Conservation (phyloP, 2,797 vertebrate genomes). For the Coccyzus lansbergi region DNA sequence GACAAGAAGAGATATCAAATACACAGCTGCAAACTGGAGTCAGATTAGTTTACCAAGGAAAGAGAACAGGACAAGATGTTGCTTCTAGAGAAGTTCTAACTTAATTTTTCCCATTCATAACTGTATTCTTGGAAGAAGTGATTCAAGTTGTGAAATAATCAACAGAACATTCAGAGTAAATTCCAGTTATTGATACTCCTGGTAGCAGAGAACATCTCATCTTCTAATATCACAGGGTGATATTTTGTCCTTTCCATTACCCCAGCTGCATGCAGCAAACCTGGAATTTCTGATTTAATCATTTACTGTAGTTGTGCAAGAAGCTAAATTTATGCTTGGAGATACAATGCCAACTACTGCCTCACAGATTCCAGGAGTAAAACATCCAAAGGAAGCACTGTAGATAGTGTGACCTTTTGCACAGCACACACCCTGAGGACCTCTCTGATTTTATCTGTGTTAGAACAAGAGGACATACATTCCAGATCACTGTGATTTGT, state of each 20-base stretch:
- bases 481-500: neutral
- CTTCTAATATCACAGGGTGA: neutral
- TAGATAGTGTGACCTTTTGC: neutral
- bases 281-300: neutral
- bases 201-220: neutral
- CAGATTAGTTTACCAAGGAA: neutral
- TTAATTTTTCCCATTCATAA: neutral
- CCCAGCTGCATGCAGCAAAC: neutral
- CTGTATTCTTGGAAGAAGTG: conserved; percentile 24
- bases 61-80: neutral
- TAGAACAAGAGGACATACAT: neutral
- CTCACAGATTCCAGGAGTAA: neutral
- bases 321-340: neutral
- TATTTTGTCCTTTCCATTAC: neutral
- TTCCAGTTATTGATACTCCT: conserved; percentile 5
- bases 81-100: neutral
- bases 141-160: neutral
- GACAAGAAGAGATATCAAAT: neutral
- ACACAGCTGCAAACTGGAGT: neutral
- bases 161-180: neutral
- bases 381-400: neutral
- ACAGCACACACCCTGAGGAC: neutral
- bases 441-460: neutral
- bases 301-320: neutral
- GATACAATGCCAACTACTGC: neutral